Evolutionary conservation across 2,113 vertebrate species (phyloP).

Genomic region (Podarcis cretensis): DNA sequence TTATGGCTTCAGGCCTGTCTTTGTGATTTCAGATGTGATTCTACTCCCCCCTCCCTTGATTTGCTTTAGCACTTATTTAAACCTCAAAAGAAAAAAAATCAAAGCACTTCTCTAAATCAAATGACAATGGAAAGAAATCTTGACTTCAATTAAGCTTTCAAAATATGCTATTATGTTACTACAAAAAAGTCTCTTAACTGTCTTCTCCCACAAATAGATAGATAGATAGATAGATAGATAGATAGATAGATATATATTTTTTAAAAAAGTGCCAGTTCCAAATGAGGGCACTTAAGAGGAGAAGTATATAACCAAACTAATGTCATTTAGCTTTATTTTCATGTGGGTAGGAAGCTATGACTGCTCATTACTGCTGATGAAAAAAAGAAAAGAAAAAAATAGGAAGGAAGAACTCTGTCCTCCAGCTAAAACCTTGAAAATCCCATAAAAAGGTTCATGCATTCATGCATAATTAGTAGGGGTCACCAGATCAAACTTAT

Average conservation of each 20-base stretch:
- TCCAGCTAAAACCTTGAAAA: slow-evolving; percentile 34
- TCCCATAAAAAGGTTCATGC: neutral
- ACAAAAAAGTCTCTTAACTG: neutral
- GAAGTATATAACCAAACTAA: neutral
- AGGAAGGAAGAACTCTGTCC: neutral
- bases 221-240: too few relatives aligned
- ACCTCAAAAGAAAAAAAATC: neutral
- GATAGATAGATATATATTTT: too few relatives aligned
- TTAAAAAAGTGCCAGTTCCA: neutral
- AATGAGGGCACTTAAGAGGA: neutral
- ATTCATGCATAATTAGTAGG: slow-evolving; percentile 10
- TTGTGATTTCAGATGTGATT: neutral
- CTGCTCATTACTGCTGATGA: neutral
- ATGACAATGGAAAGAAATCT: neutral
- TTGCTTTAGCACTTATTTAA: slow-evolving; percentile 14
- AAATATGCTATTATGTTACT: neutral
- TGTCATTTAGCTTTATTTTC: neutral
- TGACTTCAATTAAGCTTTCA: slow-evolving; percentile 1
- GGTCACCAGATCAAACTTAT: slow-evolving; percentile 17
- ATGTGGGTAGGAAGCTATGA: neutral
- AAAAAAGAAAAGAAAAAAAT: neutral
- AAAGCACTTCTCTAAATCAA: neutral
- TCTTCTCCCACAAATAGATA: neutral
- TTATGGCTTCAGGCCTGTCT: neutral
- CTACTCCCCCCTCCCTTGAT: neutral